Base-by-base conservation (phyloP, 2,888 invertebrate genomes). In the Adelognathus sp. region DNA sequence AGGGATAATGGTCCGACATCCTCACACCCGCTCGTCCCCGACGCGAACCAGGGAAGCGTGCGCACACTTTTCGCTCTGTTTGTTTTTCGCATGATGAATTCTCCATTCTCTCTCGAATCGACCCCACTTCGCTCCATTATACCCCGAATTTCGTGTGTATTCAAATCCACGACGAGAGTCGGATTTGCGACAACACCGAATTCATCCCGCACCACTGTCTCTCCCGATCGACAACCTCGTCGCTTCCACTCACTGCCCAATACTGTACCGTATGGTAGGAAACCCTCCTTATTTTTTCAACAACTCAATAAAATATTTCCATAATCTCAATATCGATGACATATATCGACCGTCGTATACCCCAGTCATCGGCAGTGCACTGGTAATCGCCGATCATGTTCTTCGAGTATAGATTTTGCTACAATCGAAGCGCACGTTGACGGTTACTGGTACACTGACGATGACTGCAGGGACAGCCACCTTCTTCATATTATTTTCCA, bases 1-100 rank as follows among this genome's bases (percentile, higher is more conserved):
- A 81, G 66, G 82, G 74, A 87, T 87, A 88, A 87, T 88, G 84
- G 84, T 82, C 78, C 76, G 83, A 82, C 84, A 83, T 85, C 81
- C 78, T 66, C 64, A 36, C 81, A 76, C 71, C 72, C 44, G n/a
- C n/a, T n/a, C n/a, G n/a, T n/a, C n/a, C n/a, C n/a, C n/a, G n/a
- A n/a, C 56, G 16, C 60, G 64, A 46, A 36, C 50, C 27, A 11
- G 50, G 66, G 76, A 41, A 70, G 50, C 50, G 24, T 50, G 63
- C 61, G 54, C 76, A 60, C 81, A 75, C 83, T 85, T 86, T 82
- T 82, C 80, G 72, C 67, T 72, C 72, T 84, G 84, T 87, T 86
- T 87, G 82, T 86, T 86, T 84, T 81, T 71, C 84, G 82, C 85
- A 86, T 84, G 86, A 86, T 87, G 81, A 84, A 87, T 86, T 64